phyloP scores from a whole-genome alignment of 2,888 invertebrate genomes.

The Lysandra coridon region DNA sequence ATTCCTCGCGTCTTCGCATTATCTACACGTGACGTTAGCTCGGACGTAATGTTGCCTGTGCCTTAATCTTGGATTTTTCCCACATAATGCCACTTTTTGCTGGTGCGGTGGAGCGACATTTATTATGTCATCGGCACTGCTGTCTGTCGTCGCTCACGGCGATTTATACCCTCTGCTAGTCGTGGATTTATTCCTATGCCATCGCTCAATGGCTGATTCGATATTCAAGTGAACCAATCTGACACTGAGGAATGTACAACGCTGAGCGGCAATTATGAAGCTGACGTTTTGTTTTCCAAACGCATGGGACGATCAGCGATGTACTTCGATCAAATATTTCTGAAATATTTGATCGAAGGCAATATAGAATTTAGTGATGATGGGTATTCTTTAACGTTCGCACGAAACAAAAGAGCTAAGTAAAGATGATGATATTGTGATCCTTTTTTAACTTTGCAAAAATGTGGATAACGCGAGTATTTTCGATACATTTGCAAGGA shows the following conservation, averaged over 20 bases:
- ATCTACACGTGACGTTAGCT: background rate
- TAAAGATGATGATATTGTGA: too few relatives aligned
- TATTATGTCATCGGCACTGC: constrained; percentile 25
- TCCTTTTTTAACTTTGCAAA: background rate
- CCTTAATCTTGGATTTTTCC: constrained; percentile 7
- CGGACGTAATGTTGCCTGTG: background rate
- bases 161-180: constrained; percentile 21
- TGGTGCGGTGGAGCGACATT: constrained; percentile 1
- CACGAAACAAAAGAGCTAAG: too few relatives aligned
- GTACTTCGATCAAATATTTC: background rate
- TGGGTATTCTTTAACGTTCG: too few relatives aligned
- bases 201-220: constrained; percentile 26
- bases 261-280: background rate
- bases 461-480: background rate
- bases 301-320: background rate
- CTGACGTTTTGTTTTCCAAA: background rate
- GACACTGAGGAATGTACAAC: constrained; percentile 10
- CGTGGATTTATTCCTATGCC: constrained; percentile 25
- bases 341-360: too few relatives aligned
- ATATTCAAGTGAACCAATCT: constrained; percentile 24
- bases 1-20: background rate
- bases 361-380: too few relatives aligned
- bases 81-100: constrained; percentile 16
- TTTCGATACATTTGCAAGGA: background rate
- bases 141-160: constrained; percentile 21